Conservation (phyloP, 2,888 invertebrate species). For the Suillia variegata region DNA sequence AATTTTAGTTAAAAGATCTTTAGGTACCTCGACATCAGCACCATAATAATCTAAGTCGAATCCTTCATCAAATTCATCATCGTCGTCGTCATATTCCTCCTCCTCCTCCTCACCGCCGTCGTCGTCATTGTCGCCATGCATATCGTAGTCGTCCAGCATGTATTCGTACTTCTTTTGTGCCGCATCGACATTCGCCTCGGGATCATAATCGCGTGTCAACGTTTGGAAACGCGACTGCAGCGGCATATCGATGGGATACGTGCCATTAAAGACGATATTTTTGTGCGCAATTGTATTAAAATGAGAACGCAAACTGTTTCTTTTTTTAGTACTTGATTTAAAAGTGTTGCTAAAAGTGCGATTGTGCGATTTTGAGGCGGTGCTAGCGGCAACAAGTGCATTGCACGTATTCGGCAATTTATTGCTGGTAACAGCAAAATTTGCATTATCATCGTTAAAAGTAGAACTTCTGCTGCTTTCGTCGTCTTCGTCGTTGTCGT, state of each 20-base stretch:
- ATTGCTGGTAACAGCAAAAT: neutral
- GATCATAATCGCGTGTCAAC: conserved; percentile 42
- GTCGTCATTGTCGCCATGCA: conserved; percentile 35
- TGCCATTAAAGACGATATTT: conserved; percentile 78
- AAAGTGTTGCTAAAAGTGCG: neutral
- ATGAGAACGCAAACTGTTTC: conserved; percentile 25
- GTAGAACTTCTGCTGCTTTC: conserved; percentile 3
- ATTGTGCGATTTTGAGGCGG: neutral
- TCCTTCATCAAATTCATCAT: conserved; percentile 33
- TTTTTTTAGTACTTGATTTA: conserved; percentile 20
- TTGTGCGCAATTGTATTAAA: conserved; percentile 35
- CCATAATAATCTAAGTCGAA: conserved; percentile 28
- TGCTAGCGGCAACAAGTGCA: conserved; percentile 7
- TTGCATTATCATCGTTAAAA: neutral
- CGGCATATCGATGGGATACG: conserved; percentile 84
- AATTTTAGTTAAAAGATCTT: conserved; percentile 24
- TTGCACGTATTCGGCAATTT: conserved; percentile 3
- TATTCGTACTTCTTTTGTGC: conserved; percentile 38
- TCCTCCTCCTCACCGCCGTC: conserved; percentile 32
- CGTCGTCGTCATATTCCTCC: conserved; percentile 37
- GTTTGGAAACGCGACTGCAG: conserved; percentile 42
- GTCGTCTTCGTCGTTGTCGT: conserved; percentile 19
- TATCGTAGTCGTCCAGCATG: conserved; percentile 43
- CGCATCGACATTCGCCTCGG: conserved; percentile 48
- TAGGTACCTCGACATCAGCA: conserved; percentile 35